These are phyloP conservation scores for Eupleurogrammus muticus DNA, from an alignment of 2,797 vertebrate species.

Conservation along the genomic window DNA sequence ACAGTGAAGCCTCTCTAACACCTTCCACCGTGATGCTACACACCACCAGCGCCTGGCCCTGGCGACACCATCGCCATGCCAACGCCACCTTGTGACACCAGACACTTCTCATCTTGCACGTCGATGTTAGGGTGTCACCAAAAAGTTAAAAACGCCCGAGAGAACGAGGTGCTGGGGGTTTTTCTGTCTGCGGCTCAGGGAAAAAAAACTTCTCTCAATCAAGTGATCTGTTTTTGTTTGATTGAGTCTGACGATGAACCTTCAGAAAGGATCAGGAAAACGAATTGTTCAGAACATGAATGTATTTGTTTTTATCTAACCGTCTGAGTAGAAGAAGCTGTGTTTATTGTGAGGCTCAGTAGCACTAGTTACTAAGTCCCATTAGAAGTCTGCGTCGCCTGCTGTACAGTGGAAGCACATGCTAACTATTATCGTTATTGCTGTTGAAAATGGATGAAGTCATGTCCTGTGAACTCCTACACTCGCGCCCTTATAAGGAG, in stretches of 20 bases:
- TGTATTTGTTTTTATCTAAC: slow-evolving; percentile 22
- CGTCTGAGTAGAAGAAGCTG: slow-evolving; percentile 26
- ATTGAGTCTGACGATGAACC: slow-evolving; percentile 8
- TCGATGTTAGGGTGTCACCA: slow-evolving; percentile 58
- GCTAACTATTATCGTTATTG: slow-evolving; percentile 66
- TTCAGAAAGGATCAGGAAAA: slow-evolving; percentile 18
- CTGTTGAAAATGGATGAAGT: slow-evolving; percentile 66
- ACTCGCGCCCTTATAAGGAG: slow-evolving; percentile 64
- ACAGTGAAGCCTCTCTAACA: slow-evolving; percentile 62
- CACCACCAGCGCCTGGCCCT: slow-evolving; percentile 39
- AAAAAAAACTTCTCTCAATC: slow-evolving; percentile 27
- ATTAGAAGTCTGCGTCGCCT: slow-evolving; percentile 44
- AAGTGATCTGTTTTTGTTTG: slow-evolving; percentile 18
- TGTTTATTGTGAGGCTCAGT: slow-evolving; percentile 36
- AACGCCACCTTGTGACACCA: slow-evolving; percentile 67
- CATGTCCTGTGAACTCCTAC: slow-evolving; percentile 51
- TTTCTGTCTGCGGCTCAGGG: slow-evolving; percentile 10
- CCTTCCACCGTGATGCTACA: slow-evolving; percentile 63
- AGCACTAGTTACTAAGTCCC: slow-evolving; percentile 37
- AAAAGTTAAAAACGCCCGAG: slow-evolving; percentile 53
- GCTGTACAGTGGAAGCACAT: slow-evolving; percentile 60
- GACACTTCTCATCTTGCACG: slow-evolving; percentile 64
- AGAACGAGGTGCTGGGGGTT: slow-evolving; percentile 21
- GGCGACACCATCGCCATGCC: slow-evolving; percentile 71
- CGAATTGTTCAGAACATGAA: neutral